Percentiles rank a stretch among this genome's conserved stretches.
Evolutionary conservation across 2,888 invertebrate species (phyloP).

Genomic region (Chirona hameri): DNA sequence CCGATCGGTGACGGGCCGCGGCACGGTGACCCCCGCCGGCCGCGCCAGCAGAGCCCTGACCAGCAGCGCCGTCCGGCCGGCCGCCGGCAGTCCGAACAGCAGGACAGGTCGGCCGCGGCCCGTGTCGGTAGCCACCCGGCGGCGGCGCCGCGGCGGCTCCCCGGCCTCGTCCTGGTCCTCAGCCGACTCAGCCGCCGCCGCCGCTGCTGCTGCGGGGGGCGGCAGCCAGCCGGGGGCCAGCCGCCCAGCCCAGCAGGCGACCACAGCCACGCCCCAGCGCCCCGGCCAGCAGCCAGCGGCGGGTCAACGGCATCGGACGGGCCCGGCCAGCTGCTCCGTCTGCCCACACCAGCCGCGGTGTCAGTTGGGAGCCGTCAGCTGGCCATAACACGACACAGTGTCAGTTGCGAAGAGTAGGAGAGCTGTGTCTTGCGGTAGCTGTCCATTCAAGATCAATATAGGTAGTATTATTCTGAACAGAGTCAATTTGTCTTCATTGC

Average conservation of each 20-base stretch:
- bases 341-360: background rate
- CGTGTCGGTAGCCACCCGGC: background rate
- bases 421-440: too few species aligned
- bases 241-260: slow-evolving; percentile 1
- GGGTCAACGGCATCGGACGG: background rate
- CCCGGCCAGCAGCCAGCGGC: slow-evolving; percentile 1
- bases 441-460: too few species aligned
- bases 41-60: background rate
- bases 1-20: background rate
- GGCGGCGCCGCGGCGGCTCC: background rate
- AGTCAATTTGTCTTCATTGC: too few species aligned
- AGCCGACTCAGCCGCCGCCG: background rate
- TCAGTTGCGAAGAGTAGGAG: too few species aligned
- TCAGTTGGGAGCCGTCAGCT: background rate
- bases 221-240: background rate
- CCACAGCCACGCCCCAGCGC: slow-evolving; percentile 4
- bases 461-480: too few species aligned
- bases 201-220: background rate
- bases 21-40: background rate
- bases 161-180: background rate
- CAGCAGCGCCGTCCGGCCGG: slow-evolving; percentile 8
- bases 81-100: slow-evolving; percentile 5
- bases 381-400: background rate
- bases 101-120: background rate
- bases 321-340: background rate